These are phyloP conservation scores for Rhabdomys dilectus DNA, from an alignment of 2,113 vertebrate genomes.

Conservation along the genomic window DNA sequence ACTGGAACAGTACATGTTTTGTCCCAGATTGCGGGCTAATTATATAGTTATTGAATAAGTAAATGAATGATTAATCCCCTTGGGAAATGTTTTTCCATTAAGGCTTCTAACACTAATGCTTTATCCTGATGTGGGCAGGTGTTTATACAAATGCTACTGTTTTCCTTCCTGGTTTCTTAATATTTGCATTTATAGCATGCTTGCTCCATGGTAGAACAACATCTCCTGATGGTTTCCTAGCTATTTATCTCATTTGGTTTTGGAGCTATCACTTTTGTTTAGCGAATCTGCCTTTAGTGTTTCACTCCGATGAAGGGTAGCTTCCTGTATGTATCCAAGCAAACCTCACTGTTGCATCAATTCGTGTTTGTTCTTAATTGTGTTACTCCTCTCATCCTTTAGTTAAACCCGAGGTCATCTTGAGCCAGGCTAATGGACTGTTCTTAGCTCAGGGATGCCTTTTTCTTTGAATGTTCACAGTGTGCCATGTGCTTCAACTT, in stretches of 20 bases:
- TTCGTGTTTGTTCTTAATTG: not conserved
- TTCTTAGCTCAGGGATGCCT: not conserved
- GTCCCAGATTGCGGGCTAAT: not conserved
- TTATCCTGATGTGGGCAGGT: not conserved
- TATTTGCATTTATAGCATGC: not conserved
- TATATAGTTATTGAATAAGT: not conserved
- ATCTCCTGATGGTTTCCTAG: not conserved
- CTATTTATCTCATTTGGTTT: not conserved
- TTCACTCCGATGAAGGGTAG: not conserved
- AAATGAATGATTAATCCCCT: not conserved
- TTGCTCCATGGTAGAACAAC: not conserved
- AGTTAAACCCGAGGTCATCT: not conserved
- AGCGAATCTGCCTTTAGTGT: not conserved
- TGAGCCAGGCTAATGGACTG: not conserved
- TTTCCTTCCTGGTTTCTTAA: not conserved
- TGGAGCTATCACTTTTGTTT: not conserved
- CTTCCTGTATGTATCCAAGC: not conserved
- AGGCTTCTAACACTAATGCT: not conserved
- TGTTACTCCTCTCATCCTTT: not conserved
- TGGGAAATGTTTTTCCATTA: not conserved
- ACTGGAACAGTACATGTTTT: not conserved
- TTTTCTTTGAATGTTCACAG: not conserved
- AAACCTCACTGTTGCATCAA: not conserved
- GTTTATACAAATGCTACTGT: not conserved
- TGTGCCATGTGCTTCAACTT: not conserved